These are phyloP conservation scores for Oscheius sp. DNA, from an alignment of 2,888 invertebrate genomes.

Conservation along the genomic window DNA sequence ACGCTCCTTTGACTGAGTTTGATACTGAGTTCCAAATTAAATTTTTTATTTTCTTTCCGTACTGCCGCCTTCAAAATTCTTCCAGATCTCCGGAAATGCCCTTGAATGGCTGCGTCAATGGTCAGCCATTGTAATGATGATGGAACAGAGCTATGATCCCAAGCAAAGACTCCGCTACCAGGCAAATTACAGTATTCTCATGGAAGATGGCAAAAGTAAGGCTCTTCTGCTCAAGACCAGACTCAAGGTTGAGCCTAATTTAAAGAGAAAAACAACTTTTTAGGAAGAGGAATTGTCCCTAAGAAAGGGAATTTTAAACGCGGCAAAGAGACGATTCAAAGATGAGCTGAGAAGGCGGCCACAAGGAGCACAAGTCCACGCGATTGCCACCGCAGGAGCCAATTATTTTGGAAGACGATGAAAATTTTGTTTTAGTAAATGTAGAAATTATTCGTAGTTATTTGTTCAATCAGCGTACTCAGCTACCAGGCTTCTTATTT, in stretches of 20 bases:
- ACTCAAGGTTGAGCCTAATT: slow-evolving; percentile 48
- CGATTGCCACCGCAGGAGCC: slow-evolving; percentile 34
- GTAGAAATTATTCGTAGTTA: too few species aligned
- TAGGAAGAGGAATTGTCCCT: slow-evolving; percentile 92
- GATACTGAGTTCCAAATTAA: neutral
- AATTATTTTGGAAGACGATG: slow-evolving; percentile 43
- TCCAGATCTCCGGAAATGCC: slow-evolving; percentile 88
- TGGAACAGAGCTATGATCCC: slow-evolving; percentile 93
- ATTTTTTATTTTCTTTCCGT: neutral
- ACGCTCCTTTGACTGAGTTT: too few species aligned
- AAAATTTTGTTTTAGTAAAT: neutral
- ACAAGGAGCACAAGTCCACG: slow-evolving; percentile 19
- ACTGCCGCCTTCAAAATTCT: neutral
- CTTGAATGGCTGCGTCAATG: slow-evolving; percentile 98
- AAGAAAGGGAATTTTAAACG: slow-evolving; percentile 91
- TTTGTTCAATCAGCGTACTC: too few species aligned
- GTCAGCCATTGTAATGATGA: slow-evolving; percentile 95
- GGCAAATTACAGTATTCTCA: slow-evolving; percentile 90
- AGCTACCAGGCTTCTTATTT: too few species aligned
- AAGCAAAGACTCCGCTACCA: slow-evolving; percentile 86
- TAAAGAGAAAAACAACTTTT: too few species aligned
- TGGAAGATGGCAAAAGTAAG: slow-evolving; percentile 65
- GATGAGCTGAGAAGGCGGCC: slow-evolving; percentile 80
- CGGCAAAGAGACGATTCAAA: slow-evolving; percentile 87
- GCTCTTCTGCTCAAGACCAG: slow-evolving; percentile 63